Base-by-base conservation (phyloP, 2,113 vertebrate genomes). In the Talpa occidentalis region DNA sequence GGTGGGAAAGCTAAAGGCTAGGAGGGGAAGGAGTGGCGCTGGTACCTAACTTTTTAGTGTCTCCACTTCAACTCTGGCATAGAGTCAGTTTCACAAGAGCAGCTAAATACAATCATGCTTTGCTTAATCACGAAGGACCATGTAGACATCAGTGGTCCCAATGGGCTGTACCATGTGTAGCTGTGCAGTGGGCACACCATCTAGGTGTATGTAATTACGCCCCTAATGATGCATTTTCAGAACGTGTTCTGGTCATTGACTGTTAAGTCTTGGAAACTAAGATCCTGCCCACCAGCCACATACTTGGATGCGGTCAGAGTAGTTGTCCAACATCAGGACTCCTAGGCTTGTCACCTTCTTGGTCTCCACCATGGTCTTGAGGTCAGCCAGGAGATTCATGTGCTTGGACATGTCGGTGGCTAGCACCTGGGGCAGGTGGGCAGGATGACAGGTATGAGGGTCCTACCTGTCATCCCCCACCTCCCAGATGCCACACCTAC, bases 341-440 rank as follows among this genome's bases (percentile, higher is more conserved):
- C 99, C 99, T 5, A 99, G 98, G 96, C 99, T 99, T 4, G 99
- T 99, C 95, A 99, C 99, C 94, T 99, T 99, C 98, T 99, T 99
- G n/a, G 99, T 99, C 97, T 99, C 99, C 93, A 99, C 99, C 99
- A 99, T 99, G 37, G 99, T 99, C 96, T 99, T 99, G 90, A 99
- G 98, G 93, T 99, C 99, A 0, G 99, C 99, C 97, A 99, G 97
- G 28, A 99, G 98, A 93, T 99, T 99, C 99, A 99, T 99, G 97
- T 99, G 99, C 96, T 99, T 99, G 90, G 99, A 99, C 99, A 99
- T 99, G 95, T 99, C 99, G 0, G 99, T 99, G 76, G 99, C 99
- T 95, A 99, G 88, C 89, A 99, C 99, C 99, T 99, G 91, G 64
- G 67, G 0, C 6, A n/a, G 84, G 64, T 19, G 30, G 2, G 54